phyloP scores from a whole-genome alignment of 2,797 vertebrate species.

The Characodon lateralis region DNA sequence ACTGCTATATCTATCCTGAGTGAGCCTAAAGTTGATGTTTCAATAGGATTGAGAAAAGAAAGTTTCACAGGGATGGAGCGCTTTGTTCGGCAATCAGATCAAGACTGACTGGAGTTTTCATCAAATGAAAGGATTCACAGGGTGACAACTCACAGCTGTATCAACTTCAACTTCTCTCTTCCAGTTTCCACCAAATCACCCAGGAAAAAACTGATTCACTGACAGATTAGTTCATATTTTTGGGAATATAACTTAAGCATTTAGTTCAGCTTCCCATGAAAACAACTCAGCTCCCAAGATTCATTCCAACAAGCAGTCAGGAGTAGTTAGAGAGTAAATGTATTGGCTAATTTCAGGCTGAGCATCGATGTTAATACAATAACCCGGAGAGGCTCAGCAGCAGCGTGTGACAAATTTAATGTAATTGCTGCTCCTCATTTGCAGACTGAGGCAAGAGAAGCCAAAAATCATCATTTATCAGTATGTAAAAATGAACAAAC shows the following conservation, averaged over 20 bases:
- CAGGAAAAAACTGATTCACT: not conserved
- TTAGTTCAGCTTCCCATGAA: slow-evolving; percentile 37
- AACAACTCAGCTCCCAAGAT: slow-evolving; percentile 39
- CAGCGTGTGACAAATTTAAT: slow-evolving; percentile 76
- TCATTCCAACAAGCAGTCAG: slow-evolving; percentile 53
- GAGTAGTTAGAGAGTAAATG: slow-evolving; percentile 70
- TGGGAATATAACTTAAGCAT: slow-evolving; percentile 9
- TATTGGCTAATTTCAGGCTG: slow-evolving; percentile 64
- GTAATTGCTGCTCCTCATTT: slow-evolving; percentile 73
- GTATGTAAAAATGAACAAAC: slow-evolving; percentile 42
- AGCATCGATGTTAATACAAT: slow-evolving; percentile 79
- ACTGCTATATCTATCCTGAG: slow-evolving; percentile 17
- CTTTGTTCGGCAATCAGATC: slow-evolving; percentile 30
- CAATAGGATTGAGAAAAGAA: slow-evolving; percentile 3
- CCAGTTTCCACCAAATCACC: slow-evolving; percentile 13
- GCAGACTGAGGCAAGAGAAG: slow-evolving; percentile 43
- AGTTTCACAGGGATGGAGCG: slow-evolving; percentile 30
- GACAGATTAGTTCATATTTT: not conserved
- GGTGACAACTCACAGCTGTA: slow-evolving; percentile 41
- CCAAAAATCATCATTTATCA: slow-evolving; percentile 44
- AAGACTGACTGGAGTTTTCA: slow-evolving; percentile 32
- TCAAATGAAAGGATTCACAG: slow-evolving; percentile 41
- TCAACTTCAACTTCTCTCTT: slow-evolving; percentile 23
- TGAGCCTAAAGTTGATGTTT: slow-evolving; percentile 9
- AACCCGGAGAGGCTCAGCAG: slow-evolving; percentile 68